A percentile compares a stretch with the other conserved stretches of the same genome.
Evolutionary conservation across 2,797 vertebrate species (phyloP).

Genomic region (Pipistrellus pipistrellus): DNA sequence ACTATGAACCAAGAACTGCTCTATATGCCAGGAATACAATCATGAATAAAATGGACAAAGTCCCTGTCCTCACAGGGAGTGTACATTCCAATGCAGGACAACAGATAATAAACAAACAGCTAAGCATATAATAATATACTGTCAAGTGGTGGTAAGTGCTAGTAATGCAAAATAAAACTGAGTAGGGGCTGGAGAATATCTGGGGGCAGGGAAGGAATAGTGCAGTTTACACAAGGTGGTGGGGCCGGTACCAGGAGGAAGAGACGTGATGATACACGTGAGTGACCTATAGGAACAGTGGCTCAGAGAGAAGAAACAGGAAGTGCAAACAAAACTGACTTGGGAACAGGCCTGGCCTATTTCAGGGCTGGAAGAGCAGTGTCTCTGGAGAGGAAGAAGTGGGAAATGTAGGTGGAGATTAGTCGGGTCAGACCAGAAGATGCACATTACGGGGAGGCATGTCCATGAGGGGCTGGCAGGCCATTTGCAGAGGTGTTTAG

Average conservation of each 20-base stretch:
- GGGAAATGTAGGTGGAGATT: not conserved
- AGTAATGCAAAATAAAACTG: not conserved
- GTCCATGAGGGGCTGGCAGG: fast-evolving
- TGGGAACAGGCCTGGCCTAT: not conserved
- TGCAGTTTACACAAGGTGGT: not conserved
- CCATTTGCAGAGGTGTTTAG: not conserved
- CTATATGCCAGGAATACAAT: not conserved
- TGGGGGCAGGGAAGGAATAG: not conserved
- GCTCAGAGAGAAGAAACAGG: not conserved
- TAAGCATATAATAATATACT: not conserved
- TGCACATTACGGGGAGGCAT: not conserved
- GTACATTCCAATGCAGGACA: not conserved
- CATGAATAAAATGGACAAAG: not conserved
- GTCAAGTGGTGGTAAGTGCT: not conserved
- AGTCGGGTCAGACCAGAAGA: not conserved
- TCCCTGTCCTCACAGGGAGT: not conserved
- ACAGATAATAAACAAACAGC: not conserved
- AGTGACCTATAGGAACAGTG: not conserved
- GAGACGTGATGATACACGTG: not conserved
- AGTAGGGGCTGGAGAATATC: not conserved
- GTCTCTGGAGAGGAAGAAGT: not conserved
- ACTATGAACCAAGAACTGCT: not conserved
- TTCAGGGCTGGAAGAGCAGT: not conserved
- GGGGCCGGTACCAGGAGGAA: not conserved
- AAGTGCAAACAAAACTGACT: not conserved